These are phyloP conservation scores for Anoplolepis gracilipes DNA, from an alignment of 1,140 invertebrate genomes.

Conservation along the genomic window DNA sequence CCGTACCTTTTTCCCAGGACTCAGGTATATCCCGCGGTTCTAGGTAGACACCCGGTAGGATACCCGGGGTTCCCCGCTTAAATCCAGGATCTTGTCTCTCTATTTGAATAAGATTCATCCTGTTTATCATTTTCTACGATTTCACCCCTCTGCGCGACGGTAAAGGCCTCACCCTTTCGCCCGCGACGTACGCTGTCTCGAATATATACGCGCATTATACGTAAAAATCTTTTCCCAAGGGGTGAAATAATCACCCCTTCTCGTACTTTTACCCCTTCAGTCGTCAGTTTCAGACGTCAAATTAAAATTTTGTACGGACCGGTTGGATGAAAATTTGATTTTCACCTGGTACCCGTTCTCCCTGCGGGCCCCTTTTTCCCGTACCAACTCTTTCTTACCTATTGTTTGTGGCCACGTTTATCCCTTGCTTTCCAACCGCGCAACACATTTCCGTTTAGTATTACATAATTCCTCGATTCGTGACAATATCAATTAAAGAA, in stretches of 20 bases:
- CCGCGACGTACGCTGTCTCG: slow-evolving; percentile 33
- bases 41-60: slow-evolving; percentile 60
- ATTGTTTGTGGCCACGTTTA: slow-evolving; percentile 33
- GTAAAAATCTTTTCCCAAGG: slow-evolving; percentile 83
- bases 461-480: slow-evolving; percentile 17
- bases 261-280: slow-evolving; percentile 69
- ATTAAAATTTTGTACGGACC: slow-evolving; percentile 84
- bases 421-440: not conserved
- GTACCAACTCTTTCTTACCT: slow-evolving; percentile 61
- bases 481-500: not conserved
- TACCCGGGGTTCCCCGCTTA: slow-evolving; percentile 69
- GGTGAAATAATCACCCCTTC: slow-evolving; percentile 76
- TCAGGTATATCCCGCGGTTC: slow-evolving; percentile 73
- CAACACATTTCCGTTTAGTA: slow-evolving; percentile 50
- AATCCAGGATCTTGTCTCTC: slow-evolving; percentile 83
- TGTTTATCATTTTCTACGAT: slow-evolving; percentile 84
- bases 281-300: slow-evolving; percentile 80
- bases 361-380: slow-evolving; percentile 52
- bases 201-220: slow-evolving; percentile 63
- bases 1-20: slow-evolving; percentile 81
- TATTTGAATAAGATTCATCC: slow-evolving; percentile 85
- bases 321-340: slow-evolving; percentile 79
- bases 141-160: slow-evolving; percentile 72
- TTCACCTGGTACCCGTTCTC: slow-evolving; percentile 75
- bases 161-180: slow-evolving; percentile 66